Evolutionary conservation across 1,140 invertebrate species (phyloP).

Genomic region (Tetramorium simillimum): DNA sequence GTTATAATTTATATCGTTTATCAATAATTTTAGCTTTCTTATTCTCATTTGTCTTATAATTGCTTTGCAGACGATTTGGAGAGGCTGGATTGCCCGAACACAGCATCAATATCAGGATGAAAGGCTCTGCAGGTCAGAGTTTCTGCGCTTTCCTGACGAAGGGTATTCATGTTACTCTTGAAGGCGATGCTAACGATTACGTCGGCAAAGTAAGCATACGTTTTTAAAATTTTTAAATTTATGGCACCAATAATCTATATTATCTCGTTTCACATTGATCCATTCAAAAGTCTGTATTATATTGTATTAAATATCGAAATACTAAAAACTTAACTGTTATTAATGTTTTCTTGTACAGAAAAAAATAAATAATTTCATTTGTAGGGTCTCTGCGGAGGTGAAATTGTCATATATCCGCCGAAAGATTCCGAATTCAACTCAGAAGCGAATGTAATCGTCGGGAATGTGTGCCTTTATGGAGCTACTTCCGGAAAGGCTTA

Average conservation of each 20-base stretch:
- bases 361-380: slow-evolving; percentile 46
- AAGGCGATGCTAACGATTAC: slow-evolving; percentile 99
- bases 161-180: slow-evolving; percentile 95
- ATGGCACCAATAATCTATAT: neutral
- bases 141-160: slow-evolving; percentile 99
- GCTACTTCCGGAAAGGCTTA: slow-evolving; percentile 97
- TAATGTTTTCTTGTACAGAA: neutral
- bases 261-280: neutral
- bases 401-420: slow-evolving; percentile 97
- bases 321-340: slow-evolving; percentile 13
- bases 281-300: neutral
- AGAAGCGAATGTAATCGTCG: slow-evolving; percentile 98
- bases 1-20: neutral
- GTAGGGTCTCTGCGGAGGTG: slow-evolving; percentile 96
- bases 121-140: slow-evolving; percentile 99
- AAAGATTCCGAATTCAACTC: slow-evolving; percentile 94
- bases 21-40: neutral
- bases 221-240: slow-evolving; percentile 6
- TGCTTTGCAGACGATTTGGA: slow-evolving; percentile 91
- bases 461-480: slow-evolving; percentile 99
- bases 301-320: neutral
- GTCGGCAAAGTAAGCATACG: slow-evolving; percentile 89
- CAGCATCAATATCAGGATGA: slow-evolving; percentile 94
- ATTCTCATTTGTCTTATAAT: slow-evolving; percentile 33
- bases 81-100: slow-evolving; percentile 95